A percentile compares a stretch with the other conserved stretches of the same genome.
These are phyloP conservation scores for Adela reaumurella DNA, from an alignment of 2,888 invertebrate genomes.

Conservation along the genomic window DNA sequence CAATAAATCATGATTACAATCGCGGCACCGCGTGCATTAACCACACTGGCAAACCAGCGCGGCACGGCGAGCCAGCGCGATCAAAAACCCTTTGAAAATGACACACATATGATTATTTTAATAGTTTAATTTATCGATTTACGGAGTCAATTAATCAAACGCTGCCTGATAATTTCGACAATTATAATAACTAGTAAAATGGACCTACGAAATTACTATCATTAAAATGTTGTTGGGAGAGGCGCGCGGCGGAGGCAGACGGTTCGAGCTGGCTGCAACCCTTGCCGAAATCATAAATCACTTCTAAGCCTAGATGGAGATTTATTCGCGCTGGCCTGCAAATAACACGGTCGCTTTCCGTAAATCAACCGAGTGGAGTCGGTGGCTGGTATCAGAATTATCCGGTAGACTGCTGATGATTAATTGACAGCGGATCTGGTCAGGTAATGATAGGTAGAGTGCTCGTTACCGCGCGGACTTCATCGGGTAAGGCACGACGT, in stretches of 20 bases:
- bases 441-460: slow-evolving; percentile 33
- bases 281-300: not conserved
- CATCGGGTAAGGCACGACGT: slow-evolving; percentile 6
- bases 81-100: not conserved
- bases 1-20: not conserved
- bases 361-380: slow-evolving; percentile 48
- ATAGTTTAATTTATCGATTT: not conserved
- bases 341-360: slow-evolving; percentile 55
- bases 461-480: slow-evolving; percentile 4
- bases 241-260: too few relatives aligned
- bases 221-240: not conserved
- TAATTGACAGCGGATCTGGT: slow-evolving; percentile 38
- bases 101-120: not conserved
- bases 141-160: not conserved
- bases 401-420: slow-evolving; percentile 54
- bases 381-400: slow-evolving; percentile 32
- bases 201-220: not conserved
- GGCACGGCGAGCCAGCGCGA: not conserved
- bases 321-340: slow-evolving; percentile 36
- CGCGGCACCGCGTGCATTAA: not conserved
- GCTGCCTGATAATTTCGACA: not conserved
- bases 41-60: not conserved
- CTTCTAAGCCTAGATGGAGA: slow-evolving; percentile 56
- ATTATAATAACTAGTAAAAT: not conserved
- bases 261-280: too few relatives aligned